Percentiles rank a stretch among this genome's conserved stretches.
phyloP scores from a whole-genome alignment of 2,888 invertebrate species.

The Crossocerus cetratus region DNA sequence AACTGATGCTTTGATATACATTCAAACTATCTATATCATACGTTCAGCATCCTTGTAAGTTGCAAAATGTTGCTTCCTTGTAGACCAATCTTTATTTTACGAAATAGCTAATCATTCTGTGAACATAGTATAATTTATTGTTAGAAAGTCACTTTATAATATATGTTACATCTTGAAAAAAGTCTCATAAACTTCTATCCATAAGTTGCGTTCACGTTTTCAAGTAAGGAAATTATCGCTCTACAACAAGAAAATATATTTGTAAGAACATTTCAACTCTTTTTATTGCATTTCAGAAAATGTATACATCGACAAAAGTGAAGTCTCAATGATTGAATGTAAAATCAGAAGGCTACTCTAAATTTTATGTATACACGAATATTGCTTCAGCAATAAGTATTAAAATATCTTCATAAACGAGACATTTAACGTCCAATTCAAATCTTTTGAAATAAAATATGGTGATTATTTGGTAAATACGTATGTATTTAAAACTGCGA shows the following conservation, averaged over 20 bases:
- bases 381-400: constrained; percentile 24
- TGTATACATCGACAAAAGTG: background rate
- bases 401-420: constrained; percentile 51
- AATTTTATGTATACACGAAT: constrained; percentile 15
- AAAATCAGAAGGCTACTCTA: constrained; percentile 10
- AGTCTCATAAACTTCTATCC: too few species aligned
- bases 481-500: constrained; percentile 33
- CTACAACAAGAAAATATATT: too few species aligned
- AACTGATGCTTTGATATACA: too few species aligned
- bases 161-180: too few species aligned
- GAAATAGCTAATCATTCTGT: constrained; percentile 1
- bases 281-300: constrained; percentile 7
- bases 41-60: too few species aligned
- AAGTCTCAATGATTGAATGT: background rate
- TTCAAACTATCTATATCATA: too few species aligned
- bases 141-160: constrained; percentile 12
- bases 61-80: too few species aligned
- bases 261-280: background rate
- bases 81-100: too few species aligned
- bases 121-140: constrained; percentile 4
- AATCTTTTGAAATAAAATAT: too few species aligned
- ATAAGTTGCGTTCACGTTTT: too few species aligned
- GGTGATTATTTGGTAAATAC: constrained; percentile 33
- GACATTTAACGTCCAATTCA: too few species aligned
- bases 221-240: too few species aligned